Evolutionary conservation across 2,797 vertebrate species (phyloP), one percentile per base, ranked within the genome.

Genomic region (Smutsia gigantea): DNA sequence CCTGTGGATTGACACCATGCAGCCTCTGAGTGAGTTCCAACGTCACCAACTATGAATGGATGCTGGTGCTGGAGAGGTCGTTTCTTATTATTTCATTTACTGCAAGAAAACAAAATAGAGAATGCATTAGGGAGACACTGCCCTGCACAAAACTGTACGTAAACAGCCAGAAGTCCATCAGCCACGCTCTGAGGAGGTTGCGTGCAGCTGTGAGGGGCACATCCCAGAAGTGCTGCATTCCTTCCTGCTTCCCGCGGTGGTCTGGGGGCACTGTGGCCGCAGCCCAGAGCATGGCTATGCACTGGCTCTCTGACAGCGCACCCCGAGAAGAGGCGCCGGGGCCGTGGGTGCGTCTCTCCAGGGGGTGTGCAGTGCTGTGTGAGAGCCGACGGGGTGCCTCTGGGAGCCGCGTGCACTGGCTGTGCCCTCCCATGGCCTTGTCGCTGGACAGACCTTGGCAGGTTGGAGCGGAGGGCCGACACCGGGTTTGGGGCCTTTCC

Each of bases 81-180:
- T 99, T 99, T 95, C 99, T 99, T 98, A 99, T 99, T 92, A 99
- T 99, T 98, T 99, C 99, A 90, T 99, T 99, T 98, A 99, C 99
- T 99, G 99, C 83, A 98, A 98, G 98, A 97, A 99, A 98, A 97
- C 34, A 98, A 96, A 68, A 85, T 19, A 63, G 72, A 77, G 72
- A 27, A 34, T 15, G 0, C 0, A 23, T 99, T 95, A 98, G 93
- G 49, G 95, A 53, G 19, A 42, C 2, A 1, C 12, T 19, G n/a
- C n/a, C 29, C 51, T 18, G 75, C 57, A 46, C 7, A 19, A 21
- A 82, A 27, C 57, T 10, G 78, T 7, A 8, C 15, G 37, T 19
- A 63, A 77, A 37, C 2, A 34, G 19, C 74, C 68, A 74, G 93
- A 34, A 29, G 37, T 0, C 23, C 84, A 11, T 8, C 66, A 13